Base-by-base conservation (phyloP, 1,140 invertebrate genomes). In the Popillia japonica region DNA sequence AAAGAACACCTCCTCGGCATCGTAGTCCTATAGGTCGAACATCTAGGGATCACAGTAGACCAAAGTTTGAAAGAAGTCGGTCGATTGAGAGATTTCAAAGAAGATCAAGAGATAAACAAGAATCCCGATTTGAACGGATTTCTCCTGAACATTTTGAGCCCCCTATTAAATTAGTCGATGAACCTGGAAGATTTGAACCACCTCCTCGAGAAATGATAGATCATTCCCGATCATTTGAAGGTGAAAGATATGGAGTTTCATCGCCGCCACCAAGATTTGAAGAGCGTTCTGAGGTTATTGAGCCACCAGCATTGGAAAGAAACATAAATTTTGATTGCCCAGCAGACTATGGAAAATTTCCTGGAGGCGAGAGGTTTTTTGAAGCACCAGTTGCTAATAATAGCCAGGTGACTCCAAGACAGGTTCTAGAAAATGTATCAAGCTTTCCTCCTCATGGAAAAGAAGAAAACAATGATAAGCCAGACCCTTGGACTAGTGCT, bases 381-480 rank as follows among this genome's bases (percentile, higher is more conserved):
- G 61, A 68, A 3, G 61, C 27, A 10, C 0, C 61, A 11, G 17
- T 3, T 34, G 20, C 61, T 0, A 27, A 8, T 27, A 68, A 68
- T 23, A 22, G 9, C 11, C 17, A 27, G 27, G 10, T 22, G 9
- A 17, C 17, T 55, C 6, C 22, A 68, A 68, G 61, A 68, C 61
- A 22, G 22, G 20, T 48, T 48, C n/a, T 23, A 23, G 61, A 68
- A 34, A 68, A 14, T 4, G 6, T 22, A 68, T 14, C 61, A 7
- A 34, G 9, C 11, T 68, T 68, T 10, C 17, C 61, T 22, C 0
- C 61, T 10, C 22, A 9, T 23, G 17, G 11, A 8, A 68, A 34
- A 68, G 61, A 27, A 6, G 61, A 68, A 68, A 68, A 34, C 9
- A 68, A 76, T n/a, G 75, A 76, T 22, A 76, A 76, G 27, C 75